phyloP scores from a whole-genome alignment of 2,113 vertebrate genomes.

The Gasterosteus aculeatus region DNA sequence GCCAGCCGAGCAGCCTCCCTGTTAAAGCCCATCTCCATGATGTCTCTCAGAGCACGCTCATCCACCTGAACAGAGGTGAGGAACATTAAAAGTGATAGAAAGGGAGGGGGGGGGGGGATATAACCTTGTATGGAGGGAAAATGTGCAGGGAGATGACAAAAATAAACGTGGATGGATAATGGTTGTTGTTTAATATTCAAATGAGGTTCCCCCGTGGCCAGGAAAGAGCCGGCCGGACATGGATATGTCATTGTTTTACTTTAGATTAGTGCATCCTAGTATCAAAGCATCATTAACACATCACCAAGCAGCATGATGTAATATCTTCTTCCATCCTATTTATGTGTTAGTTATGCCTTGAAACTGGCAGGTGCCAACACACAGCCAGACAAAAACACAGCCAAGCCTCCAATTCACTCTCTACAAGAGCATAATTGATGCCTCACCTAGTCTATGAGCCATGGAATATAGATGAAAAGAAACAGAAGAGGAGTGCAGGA shows the following conservation, averaged over 20 bases:
- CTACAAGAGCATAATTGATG: slow-evolving; percentile 37
- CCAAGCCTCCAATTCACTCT: slow-evolving; percentile 39
- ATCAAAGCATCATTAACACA: slow-evolving; percentile 2
- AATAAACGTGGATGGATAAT: not conserved
- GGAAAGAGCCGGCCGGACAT: not conserved
- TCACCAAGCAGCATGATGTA: not conserved
- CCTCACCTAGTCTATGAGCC: slow-evolving; percentile 29
- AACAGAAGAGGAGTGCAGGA: slow-evolving; percentile 14
- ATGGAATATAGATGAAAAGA: slow-evolving; percentile 43
- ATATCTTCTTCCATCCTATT: slow-evolving; percentile 23
- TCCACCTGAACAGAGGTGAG: slow-evolving; percentile 85
- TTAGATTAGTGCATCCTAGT: slow-evolving; percentile 8
- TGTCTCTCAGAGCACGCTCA: slow-evolving; percentile 92
- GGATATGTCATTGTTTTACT: not conserved
- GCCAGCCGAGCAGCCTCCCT: slow-evolving; percentile 93
- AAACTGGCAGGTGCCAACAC: slow-evolving; percentile 19
- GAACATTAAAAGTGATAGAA: not conserved
- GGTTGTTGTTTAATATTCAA: not conserved
- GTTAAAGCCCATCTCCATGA: slow-evolving; percentile 99
- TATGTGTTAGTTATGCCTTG: slow-evolving; percentile 19
- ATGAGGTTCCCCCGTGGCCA: not conserved
- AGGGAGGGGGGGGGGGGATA: too few species aligned
- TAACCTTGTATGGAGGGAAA: not conserved
- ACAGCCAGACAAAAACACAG: slow-evolving; percentile 39
- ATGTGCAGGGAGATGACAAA: not conserved